Evolutionary conservation across 2,113 vertebrate species (phyloP).

Genomic region (Psittacara wagleri): DNA sequence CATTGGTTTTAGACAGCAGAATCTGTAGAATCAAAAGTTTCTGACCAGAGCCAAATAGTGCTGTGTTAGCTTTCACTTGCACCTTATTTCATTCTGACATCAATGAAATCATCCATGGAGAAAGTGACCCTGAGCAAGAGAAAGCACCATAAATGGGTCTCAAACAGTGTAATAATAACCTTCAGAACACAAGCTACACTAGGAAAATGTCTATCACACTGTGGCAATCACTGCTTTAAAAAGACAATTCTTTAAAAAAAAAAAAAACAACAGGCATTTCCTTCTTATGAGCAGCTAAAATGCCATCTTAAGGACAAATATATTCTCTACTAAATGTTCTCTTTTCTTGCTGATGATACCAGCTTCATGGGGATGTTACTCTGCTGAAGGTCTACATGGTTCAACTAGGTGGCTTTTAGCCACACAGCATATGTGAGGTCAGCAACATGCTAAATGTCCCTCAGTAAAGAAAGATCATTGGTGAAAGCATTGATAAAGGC

Average conservation of each 20-base stretch:
- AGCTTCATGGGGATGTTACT: background rate
- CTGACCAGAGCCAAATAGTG: background rate
- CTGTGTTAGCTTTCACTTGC: background rate
- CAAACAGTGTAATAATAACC: background rate
- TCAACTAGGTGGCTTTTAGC: background rate
- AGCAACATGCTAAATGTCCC: background rate
- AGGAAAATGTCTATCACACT: background rate
- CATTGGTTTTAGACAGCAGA: background rate
- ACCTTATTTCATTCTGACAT: background rate
- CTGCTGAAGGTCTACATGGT: background rate
- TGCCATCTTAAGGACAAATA: background rate
- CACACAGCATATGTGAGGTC: background rate
- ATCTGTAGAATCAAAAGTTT: conserved; percentile 9
- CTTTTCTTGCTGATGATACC: background rate
- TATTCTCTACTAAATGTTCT: background rate
- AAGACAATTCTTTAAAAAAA: background rate
- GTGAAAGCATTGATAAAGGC: background rate
- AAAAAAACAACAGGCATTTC: background rate
- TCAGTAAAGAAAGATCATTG: background rate
- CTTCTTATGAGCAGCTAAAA: background rate
- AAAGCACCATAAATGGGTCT: background rate
- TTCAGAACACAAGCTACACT: background rate
- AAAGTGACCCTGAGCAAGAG: background rate
- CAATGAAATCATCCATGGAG: background rate
- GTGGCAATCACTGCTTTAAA: background rate